These are phyloP conservation scores for Oncorhynchus keta DNA, from an alignment of 2,113 vertebrate genomes.

Conservation along the genomic window DNA sequence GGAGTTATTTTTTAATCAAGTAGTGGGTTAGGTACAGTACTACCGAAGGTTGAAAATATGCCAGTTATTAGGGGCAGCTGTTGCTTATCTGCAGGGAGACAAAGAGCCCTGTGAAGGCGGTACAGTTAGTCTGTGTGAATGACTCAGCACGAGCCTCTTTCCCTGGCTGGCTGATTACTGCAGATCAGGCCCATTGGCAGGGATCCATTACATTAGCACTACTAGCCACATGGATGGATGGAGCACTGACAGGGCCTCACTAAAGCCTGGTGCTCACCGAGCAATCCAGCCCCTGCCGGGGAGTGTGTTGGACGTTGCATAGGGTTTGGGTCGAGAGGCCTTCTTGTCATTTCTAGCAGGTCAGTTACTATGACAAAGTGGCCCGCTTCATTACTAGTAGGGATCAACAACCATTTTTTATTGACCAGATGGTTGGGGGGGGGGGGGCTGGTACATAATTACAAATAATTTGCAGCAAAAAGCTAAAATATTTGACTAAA, in stretches of 20 bases:
- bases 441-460: too few relatives aligned
- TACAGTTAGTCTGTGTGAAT: constrained; percentile 55
- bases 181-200: constrained; percentile 5
- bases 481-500: too few relatives aligned
- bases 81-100: constrained; percentile 52
- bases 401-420: background rate
- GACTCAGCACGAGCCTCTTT: constrained; percentile 51
- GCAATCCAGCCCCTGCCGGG: background rate
- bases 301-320: background rate
- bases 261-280: background rate
- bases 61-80: constrained; percentile 56
- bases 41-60: constrained; percentile 21
- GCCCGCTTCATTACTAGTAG: background rate
- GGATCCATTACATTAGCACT: constrained; percentile 17
- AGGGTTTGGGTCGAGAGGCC: background rate
- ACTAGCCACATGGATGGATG: background rate
- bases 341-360: background rate
- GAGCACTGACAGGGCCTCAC: background rate
- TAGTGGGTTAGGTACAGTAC: constrained; percentile 1
- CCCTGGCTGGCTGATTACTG: constrained; percentile 26
- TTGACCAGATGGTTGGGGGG: too few relatives aligned
- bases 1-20: constrained; percentile 30
- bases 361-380: background rate
- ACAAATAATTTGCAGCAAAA: too few relatives aligned
- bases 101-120: constrained; percentile 58